These are phyloP conservation scores for Cotesia chilonis DNA, from an alignment of 1,140 invertebrate genomes.

Conservation along the genomic window DNA sequence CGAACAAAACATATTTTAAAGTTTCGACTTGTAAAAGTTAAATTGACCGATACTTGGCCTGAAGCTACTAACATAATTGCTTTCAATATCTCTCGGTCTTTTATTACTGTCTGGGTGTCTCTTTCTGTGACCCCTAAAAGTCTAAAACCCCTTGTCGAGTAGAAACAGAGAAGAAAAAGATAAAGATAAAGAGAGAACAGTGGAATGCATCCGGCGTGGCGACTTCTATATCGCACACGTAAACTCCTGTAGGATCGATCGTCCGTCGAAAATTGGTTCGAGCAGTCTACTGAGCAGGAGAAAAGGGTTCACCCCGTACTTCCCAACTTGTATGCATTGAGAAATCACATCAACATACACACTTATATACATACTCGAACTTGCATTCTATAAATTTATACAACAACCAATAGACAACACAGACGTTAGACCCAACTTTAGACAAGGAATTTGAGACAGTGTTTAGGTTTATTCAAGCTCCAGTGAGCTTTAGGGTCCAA, in stretches of 20 bases:
- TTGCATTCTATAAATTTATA: too few species aligned
- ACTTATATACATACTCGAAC: too few species aligned
- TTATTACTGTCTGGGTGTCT: too few species aligned
- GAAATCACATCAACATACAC: too few species aligned
- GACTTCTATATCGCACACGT: slow-evolving; percentile 13
- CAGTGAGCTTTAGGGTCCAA: not conserved
- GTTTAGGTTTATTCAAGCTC: slow-evolving; percentile 9
- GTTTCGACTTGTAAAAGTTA: too few species aligned
- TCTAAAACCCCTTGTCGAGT: too few species aligned
- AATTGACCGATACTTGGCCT: too few species aligned
- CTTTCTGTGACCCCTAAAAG: too few species aligned
- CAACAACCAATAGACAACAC: not conserved
- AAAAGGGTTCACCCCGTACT: not conserved
- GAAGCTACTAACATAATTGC: too few species aligned
- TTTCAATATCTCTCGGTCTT: too few species aligned
- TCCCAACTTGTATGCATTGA: slow-evolving; percentile 1
- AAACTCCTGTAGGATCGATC: slow-evolving; percentile 19
- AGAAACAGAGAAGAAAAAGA: too few species aligned
- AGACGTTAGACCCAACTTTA: not conserved
- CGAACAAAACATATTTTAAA: too few species aligned
- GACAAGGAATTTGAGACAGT: slow-evolving; percentile 7
- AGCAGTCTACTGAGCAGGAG: not conserved
- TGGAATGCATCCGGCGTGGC: slow-evolving; percentile 13
- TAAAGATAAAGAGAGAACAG: not conserved
- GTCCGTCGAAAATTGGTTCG: slow-evolving; percentile 16